A percentile compares a stretch with the other conserved stretches of the same genome.
Evolutionary conservation across 2,797 vertebrate species (phyloP).

Genomic region (Thamnophis elegans): DNA sequence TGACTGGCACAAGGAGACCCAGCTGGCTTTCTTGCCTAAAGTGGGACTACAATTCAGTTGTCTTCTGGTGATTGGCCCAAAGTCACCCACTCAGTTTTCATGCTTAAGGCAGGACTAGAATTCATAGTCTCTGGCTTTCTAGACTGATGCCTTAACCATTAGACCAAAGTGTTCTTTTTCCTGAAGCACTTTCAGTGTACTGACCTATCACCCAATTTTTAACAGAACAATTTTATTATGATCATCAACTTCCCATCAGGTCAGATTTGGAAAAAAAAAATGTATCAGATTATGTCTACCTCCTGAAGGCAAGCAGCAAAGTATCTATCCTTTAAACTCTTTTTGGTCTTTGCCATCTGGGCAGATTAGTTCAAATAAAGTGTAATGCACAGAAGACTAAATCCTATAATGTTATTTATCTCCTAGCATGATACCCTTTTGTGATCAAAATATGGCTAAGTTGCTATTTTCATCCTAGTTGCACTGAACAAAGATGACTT

Average conservation of each 20-base stretch:
- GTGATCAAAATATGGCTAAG: background rate
- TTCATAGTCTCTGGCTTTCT: background rate
- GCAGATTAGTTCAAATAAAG: constrained; percentile 7
- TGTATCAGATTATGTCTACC: background rate
- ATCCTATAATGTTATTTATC: constrained; percentile 22
- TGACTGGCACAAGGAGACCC: background rate
- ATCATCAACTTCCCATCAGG: background rate
- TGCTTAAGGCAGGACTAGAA: no score
- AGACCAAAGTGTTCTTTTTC: background rate
- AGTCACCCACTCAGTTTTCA: background rate
- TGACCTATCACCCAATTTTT: constrained; percentile 12
- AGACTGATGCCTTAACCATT: background rate
- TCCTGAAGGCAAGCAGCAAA: constrained; percentile 1
- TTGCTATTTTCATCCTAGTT: constrained; percentile 9
- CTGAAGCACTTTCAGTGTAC: background rate
- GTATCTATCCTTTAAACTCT: constrained; percentile 5
- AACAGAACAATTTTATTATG: background rate
- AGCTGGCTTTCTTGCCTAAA: background rate
- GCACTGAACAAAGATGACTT: background rate
- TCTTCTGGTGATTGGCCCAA: background rate
- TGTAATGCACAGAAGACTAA: background rate
- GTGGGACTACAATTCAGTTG: background rate
- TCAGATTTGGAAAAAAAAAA: background rate
- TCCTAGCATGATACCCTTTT: background rate
- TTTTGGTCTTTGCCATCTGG: constrained; percentile 17